These are phyloP conservation scores for Kradibia gibbosae DNA, from an alignment of 1,140 invertebrate genomes.

Conservation along the genomic window DNA sequence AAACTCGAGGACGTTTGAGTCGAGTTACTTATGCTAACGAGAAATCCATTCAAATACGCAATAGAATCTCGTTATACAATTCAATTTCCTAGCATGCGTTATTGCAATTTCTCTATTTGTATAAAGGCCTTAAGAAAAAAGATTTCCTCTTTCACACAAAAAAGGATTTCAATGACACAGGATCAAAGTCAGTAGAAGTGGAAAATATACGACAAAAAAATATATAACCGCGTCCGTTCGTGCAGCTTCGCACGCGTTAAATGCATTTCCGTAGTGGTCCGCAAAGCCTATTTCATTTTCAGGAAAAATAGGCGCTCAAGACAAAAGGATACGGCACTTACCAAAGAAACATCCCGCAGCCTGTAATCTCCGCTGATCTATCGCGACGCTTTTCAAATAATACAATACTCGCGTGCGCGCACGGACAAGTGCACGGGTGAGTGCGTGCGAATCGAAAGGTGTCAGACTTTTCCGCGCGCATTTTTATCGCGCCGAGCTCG, in stretches of 20 bases:
- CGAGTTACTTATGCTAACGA: too few relatives aligned
- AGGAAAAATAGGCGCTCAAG: neutral
- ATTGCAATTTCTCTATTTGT: neutral
- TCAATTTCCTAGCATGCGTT: neutral
- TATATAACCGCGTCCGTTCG: neutral
- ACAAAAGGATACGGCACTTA: conserved; percentile 2
- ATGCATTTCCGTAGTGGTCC: conserved; percentile 16
- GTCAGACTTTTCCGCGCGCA: conserved; percentile 30
- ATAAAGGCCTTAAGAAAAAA: neutral
- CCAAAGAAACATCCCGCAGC: neutral
- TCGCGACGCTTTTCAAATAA: conserved; percentile 4
- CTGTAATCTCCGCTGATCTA: neutral
- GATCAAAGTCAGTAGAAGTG: neutral
- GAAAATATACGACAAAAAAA: neutral
- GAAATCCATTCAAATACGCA: too few relatives aligned
- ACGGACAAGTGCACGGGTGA: neutral
- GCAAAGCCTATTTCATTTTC: conserved; percentile 28
- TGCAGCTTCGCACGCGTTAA: conserved; percentile 1
- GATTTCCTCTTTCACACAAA: neutral
- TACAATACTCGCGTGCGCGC: neutral
- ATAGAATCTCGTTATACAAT: neutral
- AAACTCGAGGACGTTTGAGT: too few relatives aligned
- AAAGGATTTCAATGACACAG: neutral
- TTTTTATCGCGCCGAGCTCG: conserved; percentile 28
- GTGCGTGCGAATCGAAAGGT: neutral